These are phyloP conservation scores for Acrobasis suavella DNA, from an alignment of 2,888 invertebrate genomes.

Conservation along the genomic window DNA sequence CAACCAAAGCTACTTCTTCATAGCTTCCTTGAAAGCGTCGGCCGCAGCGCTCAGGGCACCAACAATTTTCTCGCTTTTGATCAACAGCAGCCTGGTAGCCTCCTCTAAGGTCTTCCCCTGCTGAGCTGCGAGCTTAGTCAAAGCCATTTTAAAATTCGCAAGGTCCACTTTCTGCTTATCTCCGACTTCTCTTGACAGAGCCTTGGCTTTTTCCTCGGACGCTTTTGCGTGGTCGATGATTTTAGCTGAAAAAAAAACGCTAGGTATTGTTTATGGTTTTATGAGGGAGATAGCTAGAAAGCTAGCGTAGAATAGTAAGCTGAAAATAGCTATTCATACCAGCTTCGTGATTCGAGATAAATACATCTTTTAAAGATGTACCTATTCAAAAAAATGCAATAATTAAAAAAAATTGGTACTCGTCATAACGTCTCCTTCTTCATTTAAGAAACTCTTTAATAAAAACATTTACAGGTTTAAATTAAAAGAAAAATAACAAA, in stretches of 20 bases:
- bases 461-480: too few species aligned
- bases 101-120: neutral
- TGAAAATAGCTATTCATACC: neutral
- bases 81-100: too few species aligned
- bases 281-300: neutral
- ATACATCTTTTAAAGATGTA: neutral
- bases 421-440: neutral
- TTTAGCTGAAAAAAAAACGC: conserved; percentile 4
- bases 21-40: neutral
- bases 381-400: neutral
- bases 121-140: neutral
- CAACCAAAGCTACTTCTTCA: conserved; percentile 2
- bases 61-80: neutral
- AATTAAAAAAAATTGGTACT: neutral
- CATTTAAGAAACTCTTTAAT: neutral
- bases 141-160: neutral
- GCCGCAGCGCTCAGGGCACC: neutral
- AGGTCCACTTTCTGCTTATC: neutral
- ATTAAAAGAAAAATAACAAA: too few species aligned
- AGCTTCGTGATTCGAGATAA: too few species aligned
- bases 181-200: neutral
- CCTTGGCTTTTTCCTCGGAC: neutral
- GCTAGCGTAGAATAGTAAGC: neutral
- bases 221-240: neutral
- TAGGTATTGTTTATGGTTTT: neutral